Evolutionary conservation across 2,888 invertebrate species (phyloP).

Genomic region (Hydropsyche betteni): DNA sequence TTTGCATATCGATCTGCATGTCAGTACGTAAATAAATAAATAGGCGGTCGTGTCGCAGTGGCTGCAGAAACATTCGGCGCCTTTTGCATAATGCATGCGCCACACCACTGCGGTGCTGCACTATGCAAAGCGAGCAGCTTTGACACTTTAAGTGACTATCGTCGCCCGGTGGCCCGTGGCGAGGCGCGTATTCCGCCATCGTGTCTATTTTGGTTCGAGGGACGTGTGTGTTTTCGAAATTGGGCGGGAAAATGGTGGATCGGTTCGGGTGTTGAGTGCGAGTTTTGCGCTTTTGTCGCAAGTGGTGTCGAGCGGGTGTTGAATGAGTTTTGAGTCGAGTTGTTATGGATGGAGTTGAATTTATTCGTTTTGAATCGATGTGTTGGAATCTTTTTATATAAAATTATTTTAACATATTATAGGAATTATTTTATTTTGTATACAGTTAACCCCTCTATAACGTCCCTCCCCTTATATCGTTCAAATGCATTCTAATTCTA

Average conservation of each 20-base stretch:
- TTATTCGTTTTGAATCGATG: too few relatives aligned
- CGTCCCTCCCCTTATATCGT: too few relatives aligned
- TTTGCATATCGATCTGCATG: slow-evolving; percentile 14
- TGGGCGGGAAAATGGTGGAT: not conserved
- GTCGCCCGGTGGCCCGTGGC: not conserved
- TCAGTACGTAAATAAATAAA: slow-evolving; percentile 25
- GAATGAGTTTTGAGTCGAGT: too few relatives aligned
- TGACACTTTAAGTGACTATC: slow-evolving; percentile 40
- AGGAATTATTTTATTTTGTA: too few relatives aligned
- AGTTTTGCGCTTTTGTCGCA: too few relatives aligned
- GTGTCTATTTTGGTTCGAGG: not conserved
- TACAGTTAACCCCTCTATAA: too few relatives aligned
- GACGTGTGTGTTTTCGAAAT: not conserved
- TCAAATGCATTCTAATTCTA: too few relatives aligned
- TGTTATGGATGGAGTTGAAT: too few relatives aligned
- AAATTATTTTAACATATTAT: too few relatives aligned
- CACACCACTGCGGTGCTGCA: slow-evolving; percentile 35
- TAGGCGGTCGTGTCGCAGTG: slow-evolving; percentile 17
- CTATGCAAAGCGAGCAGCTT: slow-evolving; percentile 47
- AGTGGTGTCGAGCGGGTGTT: too few relatives aligned
- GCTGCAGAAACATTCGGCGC: slow-evolving; percentile 31
- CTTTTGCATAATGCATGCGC: slow-evolving; percentile 48
- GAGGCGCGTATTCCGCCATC: not conserved
- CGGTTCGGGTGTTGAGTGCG: not conserved
- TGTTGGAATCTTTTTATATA: too few relatives aligned